A percentile compares a stretch with the other conserved stretches of the same genome.
Evolutionary conservation across 2,113 vertebrate genomes (phyloP).

Genomic region (Pseudois nayaur): DNA sequence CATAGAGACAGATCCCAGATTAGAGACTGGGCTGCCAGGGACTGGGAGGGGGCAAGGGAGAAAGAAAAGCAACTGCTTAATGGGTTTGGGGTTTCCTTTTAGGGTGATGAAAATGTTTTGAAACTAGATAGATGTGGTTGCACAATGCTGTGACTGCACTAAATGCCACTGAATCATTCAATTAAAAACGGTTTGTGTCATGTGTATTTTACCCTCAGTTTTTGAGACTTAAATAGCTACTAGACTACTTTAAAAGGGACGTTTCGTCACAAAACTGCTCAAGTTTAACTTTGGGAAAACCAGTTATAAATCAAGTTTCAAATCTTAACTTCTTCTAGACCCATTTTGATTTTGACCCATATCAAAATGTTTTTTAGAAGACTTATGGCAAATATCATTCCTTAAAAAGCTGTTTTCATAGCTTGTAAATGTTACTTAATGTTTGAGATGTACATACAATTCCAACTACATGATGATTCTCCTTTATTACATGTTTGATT

Average conservation of each 20-base stretch:
- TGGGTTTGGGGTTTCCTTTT: neutral
- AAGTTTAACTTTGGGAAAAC: constrained; percentile 17
- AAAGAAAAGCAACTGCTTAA: neutral
- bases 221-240: neutral
- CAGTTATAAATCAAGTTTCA: constrained; percentile 23
- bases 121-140: neutral
- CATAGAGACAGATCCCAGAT: neutral
- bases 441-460: neutral
- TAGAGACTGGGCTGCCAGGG: neutral
- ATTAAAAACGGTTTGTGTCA: constrained; percentile 26
- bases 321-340: neutral
- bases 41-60: neutral
- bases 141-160: neutral
- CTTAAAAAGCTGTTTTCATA: neutral
- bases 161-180: neutral
- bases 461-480: neutral
- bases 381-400: neutral
- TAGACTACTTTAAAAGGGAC: neutral
- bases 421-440: neutral
- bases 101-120: constrained; percentile 17
- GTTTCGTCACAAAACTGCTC: constrained; percentile 21
- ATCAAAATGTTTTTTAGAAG: neutral
- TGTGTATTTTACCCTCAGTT: neutral
- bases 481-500: neutral
- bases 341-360: neutral